Evolutionary conservation across 2,888 invertebrate genomes (phyloP), one percentile per base, ranked within the genome.

Genomic region (Cantharis lateralis): DNA sequence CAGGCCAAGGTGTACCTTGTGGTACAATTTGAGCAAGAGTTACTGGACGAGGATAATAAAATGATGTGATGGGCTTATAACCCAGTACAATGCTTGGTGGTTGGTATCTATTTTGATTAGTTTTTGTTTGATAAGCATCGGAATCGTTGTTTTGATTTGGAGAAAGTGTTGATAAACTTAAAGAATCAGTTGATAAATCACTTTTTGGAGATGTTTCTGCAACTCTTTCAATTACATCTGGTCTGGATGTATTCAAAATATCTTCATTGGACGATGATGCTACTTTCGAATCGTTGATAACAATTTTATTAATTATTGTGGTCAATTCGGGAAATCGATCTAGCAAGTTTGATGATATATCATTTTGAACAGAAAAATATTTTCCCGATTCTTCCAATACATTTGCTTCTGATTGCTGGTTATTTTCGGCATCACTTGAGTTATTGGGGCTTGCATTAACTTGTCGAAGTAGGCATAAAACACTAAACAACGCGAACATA

Each of bases 1-100:
- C 73, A 5, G 79, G 79, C 79, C 79, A 79, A 28, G 79, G 78
- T 16, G 61, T 68, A 20, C 78, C 78, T 11, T 76, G 72, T 10
- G 79, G 75, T 11, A 80, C 48, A 28, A 76, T 66, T 63, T 78
- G 79, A 15, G 72, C 9, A 24, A 78, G 15, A n/a, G 74, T 78
- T 11, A 71, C 70, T 2, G 78, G 78, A 32, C 62, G 64, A 4
- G 76, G 76, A 62, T 64, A 64, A 63, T 72, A 75, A 68, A 72
- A 73, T 28, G 81, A 75, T 10, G 70, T 71, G 32, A 66, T 75
- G 1, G 81, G 80, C 69, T 78, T 72, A 70, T 80, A 79, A 16
- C 72, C 80, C 48, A 79, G 75, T 69, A 74, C 63, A 15, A 72
- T 13, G 32, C 32, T 32, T n/a, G 32, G 32, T n/a, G 32, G 32